Evolutionary conservation across 1,140 invertebrate genomes (phyloP), one percentile per base, ranked within the genome.

Genomic region (Apis cerana): DNA sequence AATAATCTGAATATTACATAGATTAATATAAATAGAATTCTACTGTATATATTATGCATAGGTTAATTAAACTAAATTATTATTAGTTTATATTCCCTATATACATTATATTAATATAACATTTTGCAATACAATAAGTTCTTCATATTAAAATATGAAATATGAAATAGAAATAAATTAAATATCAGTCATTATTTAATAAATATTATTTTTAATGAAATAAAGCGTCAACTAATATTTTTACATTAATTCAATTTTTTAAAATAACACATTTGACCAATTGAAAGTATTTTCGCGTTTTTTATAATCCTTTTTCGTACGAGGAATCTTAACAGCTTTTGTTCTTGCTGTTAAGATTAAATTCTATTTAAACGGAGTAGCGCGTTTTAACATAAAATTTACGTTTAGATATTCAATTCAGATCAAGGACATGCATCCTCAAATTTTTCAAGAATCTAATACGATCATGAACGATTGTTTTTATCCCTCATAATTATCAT

Each of bases 271-370:
- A 9, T 59, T 50, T 50, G 54, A 13, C 2, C 48, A 19, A 52
- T 19, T 21, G 1, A 17, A 4, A 12, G 19, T 17, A 54, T 70
- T 50, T 70, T 48, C 54, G 65, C 13, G 27, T 67, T 52, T 43
- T 33, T 33, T 78, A 69, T 52, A 78, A 78, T 78, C 23, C 56
- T 19, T 59, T 69, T n/a, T 52, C 33, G 76, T 21, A 12, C 17
- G 12, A 17, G 54, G 21, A 43, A 78, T 61, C 65, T 61, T 59
- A 70, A 70, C 23, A 43, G 21, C 54, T 9, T 43, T n/a, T 21
- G 27, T 58, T 27, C n/a, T 75, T 15, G 9, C n/a, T 59, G 62
- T 50, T 77, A 77, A 68, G 9, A 27, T 50, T 33, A 33, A 48
- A 11, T 27, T 17, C 15, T 8, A 52, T 54, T 70, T 70, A 78